These are phyloP conservation scores for Potamarius usumacintae DNA, from an alignment of 2,113 vertebrate species.

Conservation along the genomic window DNA sequence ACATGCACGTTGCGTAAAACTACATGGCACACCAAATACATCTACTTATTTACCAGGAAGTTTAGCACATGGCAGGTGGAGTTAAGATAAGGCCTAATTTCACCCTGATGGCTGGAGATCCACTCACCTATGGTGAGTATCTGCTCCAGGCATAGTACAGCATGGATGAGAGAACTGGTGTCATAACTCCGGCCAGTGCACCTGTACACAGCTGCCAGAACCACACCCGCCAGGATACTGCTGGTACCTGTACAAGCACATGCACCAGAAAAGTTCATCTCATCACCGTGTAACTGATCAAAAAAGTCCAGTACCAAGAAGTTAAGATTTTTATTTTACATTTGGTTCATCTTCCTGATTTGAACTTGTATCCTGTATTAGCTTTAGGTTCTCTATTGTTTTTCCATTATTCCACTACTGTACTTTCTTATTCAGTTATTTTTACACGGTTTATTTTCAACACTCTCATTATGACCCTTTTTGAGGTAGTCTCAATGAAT, in stretches of 20 bases:
- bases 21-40: background rate
- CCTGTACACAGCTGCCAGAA: constrained; percentile 81
- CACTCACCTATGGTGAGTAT: constrained; percentile 86
- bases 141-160: constrained; percentile 90
- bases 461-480: background rate
- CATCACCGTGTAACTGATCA: background rate
- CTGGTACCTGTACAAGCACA: constrained; percentile 82
- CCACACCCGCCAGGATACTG: constrained; percentile 91
- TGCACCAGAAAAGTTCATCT: background rate
- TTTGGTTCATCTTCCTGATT: background rate
- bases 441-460: background rate
- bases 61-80: background rate
- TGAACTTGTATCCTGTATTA: background rate
- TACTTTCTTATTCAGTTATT: background rate
- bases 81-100: background rate
- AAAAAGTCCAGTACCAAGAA: background rate
- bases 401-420: background rate
- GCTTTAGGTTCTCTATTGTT: background rate
- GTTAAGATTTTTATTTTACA: no score
- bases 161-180: constrained; percentile 83
- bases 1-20: background rate
- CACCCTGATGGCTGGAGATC: background rate
- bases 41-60: background rate
- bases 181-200: constrained; percentile 75
- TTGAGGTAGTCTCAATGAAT: background rate